Evolutionary conservation across 2,113 vertebrate genomes (phyloP).

Genomic region (Tricholaema leucomelas): DNA sequence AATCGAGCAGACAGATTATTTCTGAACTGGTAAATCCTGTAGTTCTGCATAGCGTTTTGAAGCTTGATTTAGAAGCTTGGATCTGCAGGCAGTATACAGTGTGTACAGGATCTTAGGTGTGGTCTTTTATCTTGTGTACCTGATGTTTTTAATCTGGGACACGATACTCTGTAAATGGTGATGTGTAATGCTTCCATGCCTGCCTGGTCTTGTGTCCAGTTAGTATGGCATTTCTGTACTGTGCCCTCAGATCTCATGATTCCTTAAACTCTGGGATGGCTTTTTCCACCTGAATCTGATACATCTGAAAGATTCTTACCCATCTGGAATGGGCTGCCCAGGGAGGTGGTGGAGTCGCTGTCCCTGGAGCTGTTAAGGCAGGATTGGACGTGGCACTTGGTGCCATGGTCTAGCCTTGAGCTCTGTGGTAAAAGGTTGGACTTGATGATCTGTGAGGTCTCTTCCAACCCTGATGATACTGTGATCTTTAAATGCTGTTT

Average conservation of each 20-base stretch:
- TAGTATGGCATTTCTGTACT: background rate
- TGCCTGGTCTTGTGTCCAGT: background rate
- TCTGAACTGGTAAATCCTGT: background rate
- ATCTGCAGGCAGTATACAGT: rapidly evolving
- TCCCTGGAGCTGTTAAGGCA: too few relatives aligned
- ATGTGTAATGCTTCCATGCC: background rate
- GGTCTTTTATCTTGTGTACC: background rate
- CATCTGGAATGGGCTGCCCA: too few relatives aligned
- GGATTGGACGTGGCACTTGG: too few relatives aligned
- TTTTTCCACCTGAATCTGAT: background rate
- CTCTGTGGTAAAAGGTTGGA: too few relatives aligned
- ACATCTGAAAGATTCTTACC: background rate
- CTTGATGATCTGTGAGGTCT: too few relatives aligned
- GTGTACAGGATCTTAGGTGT: background rate
- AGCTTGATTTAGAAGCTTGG: background rate
- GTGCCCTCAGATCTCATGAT: background rate
- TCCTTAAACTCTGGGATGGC: background rate
- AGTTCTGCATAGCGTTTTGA: background rate
- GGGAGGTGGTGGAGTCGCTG: too few relatives aligned
- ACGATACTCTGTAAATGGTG: rapidly evolving
- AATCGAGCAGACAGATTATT: background rate
- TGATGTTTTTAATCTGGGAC: background rate
- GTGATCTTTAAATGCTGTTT: background rate
- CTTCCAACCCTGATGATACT: too few relatives aligned
- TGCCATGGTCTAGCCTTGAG: too few relatives aligned